Evolutionary conservation across 2,113 vertebrate genomes (phyloP), one percentile per base, ranked within the genome.

Genomic region (Ariopsis seemanni): DNA sequence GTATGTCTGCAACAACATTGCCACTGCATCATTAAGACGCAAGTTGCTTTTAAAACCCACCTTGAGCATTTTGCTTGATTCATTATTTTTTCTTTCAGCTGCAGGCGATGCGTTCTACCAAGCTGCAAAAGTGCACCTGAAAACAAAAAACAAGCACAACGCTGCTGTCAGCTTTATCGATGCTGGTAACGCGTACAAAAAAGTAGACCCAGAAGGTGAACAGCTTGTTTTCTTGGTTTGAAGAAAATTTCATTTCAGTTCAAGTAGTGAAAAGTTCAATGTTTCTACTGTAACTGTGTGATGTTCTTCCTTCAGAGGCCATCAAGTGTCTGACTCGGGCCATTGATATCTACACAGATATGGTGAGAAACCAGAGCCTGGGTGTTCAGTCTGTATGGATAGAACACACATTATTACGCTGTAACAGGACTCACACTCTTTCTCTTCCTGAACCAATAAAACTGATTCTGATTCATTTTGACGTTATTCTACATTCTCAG

Each of bases 261-360:
- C 10, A 52, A 67, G 25, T 5, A 34, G 50, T 58, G 52, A 65
- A 34, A 42, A 14, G n/a, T 65, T 17, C 42, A 52, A 55, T 50
- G 10, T 72, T 52, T 84, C 0, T 4, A 48, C 79, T 58, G 5
- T 30, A 75, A 52, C 10, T 27, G 55, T 9, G n/a, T 87, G 20
- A 27, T 5, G 1, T 48, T 79, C 87, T 89, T 77, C 90, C 86
- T 82, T 48, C 89, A 97, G 96, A 96, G 93, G 96, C 96, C 87
- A 95, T 97, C 82, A 96, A 94, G 91, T 97, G 96, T 90, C 87
- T 97, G 89, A 93, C 93, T 90, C 91, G 94, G 82, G 94, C 95
- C 0, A 96, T 96, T 15, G 96, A 96, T 89, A 97, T 97, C 92
- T 96, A 97, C 91, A 96, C 96, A 0, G 96, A 97, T 88, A 96